These are phyloP conservation scores for Chionoecetes opilio DNA, from an alignment of 1,140 invertebrate species.

Conservation along the genomic window DNA sequence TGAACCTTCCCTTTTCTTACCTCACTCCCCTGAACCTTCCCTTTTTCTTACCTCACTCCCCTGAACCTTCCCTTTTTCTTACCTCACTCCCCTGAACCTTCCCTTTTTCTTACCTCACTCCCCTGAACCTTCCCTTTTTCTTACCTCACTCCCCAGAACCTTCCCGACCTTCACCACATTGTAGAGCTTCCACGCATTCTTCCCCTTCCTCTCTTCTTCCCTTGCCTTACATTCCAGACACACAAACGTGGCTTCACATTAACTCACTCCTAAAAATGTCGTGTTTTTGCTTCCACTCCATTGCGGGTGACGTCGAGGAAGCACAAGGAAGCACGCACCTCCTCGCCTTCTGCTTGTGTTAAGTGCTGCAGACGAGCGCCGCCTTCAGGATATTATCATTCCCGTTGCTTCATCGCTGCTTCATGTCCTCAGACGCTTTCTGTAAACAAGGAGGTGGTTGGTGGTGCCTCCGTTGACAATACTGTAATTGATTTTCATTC, in stretches of 20 bases:
- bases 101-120: not conserved
- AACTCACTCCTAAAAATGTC: too few relatives aligned
- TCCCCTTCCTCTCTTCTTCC: too few relatives aligned
- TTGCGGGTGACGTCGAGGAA: too few relatives aligned
- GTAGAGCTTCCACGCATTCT: too few relatives aligned
- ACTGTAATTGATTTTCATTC: conserved; percentile 9
- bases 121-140: not conserved
- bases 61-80: too few relatives aligned
- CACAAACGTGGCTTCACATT: too few relatives aligned
- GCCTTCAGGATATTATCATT: not conserved
- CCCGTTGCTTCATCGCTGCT: not conserved
- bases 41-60: too few relatives aligned
- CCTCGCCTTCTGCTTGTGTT: not conserved
- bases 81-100: not conserved
- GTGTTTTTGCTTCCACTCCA: too few relatives aligned
- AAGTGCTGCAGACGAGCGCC: not conserved
- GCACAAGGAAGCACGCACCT: too few relatives aligned
- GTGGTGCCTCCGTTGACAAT: not conserved
- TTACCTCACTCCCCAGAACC: not conserved
- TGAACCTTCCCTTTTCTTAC: too few relatives aligned
- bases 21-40: not conserved
- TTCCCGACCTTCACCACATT: too few relatives aligned
- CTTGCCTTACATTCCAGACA: too few relatives aligned
- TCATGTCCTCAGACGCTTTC: not conserved
- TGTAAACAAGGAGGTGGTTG: not conserved